phyloP scores from a whole-genome alignment of 2,888 invertebrate genomes.

The Polydrusus pterygomalis region DNA sequence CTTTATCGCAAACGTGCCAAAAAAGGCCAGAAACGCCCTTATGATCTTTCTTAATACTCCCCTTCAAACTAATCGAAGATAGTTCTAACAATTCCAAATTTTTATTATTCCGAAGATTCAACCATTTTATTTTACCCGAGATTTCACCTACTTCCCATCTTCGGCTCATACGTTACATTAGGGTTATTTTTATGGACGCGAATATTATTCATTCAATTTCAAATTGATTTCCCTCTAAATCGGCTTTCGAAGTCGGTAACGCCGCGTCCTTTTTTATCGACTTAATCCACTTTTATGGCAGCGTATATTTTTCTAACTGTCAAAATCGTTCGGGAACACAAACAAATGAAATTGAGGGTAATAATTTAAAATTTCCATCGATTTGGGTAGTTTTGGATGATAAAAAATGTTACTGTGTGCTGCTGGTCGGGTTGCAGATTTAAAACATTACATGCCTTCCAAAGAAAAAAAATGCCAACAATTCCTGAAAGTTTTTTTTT shows the following conservation, averaged over 20 bases:
- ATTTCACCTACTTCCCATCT: slow-evolving; percentile 23
- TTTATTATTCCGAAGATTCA: background rate
- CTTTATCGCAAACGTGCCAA: too few species aligned
- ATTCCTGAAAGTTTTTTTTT: too few species aligned
- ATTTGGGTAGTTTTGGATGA: slow-evolving; percentile 21
- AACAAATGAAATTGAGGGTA: slow-evolving; percentile 52
- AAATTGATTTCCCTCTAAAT: slow-evolving; percentile 54
- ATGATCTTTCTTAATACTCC: too few species aligned
- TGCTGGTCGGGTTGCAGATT: too few species aligned
- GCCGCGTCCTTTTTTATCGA: slow-evolving; percentile 53
- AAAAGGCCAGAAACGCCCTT: too few species aligned
- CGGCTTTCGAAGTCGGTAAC: slow-evolving; percentile 55
- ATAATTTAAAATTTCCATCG: slow-evolving; percentile 50
- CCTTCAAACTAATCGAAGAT: too few species aligned
- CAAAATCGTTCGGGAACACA: slow-evolving; percentile 50
- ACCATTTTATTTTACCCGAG: slow-evolving; percentile 26
- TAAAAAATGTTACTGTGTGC: slow-evolving; percentile 4
- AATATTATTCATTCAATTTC: slow-evolving; percentile 56
- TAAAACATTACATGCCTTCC: too few species aligned
- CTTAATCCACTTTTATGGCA: slow-evolving; percentile 57
- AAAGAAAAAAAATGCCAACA: too few species aligned
- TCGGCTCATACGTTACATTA: slow-evolving; percentile 45
- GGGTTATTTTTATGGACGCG: slow-evolving; percentile 53
- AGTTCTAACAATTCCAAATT: background rate
- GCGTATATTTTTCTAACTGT: slow-evolving; percentile 55